Evolutionary conservation across 53 echinoderm and acorn worm genomes (phyloP).

Genomic region (Apostichopus leukothele): DNA sequence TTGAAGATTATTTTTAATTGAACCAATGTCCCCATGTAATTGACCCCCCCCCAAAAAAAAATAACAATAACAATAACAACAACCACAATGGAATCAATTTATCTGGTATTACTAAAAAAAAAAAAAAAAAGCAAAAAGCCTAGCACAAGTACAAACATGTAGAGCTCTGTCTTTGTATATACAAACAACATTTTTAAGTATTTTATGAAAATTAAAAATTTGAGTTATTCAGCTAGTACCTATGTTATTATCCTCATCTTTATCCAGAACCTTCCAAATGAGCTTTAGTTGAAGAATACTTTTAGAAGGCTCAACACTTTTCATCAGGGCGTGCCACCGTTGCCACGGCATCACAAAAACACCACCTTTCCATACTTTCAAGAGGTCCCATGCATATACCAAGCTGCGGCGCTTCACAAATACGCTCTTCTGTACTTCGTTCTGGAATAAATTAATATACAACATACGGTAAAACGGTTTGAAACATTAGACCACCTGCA

Average conservation of each 20-base stretch:
- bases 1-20: no score
- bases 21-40: no score
- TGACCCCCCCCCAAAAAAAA: no score
- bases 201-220: no score
- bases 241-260: conserved; percentile 65
- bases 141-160: no score
- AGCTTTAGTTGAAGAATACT: conserved; percentile 61
- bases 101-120: no score
- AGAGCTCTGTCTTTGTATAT: no score
- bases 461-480: no score
- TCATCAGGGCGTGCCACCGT: conserved; percentile 75
- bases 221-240: conserved; percentile 40
- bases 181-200: no score
- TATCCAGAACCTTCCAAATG: conserved; percentile 89
- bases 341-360: conserved; percentile 72
- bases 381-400: conserved; percentile 79
- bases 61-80: no score
- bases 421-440: conserved; percentile 94
- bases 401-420: conserved; percentile 79
- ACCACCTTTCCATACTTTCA: conserved; percentile 69
- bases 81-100: no score
- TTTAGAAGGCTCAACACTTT: conserved; percentile 62
- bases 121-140: no score
- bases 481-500: neutral
- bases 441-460: conserved; percentile 49